Evolutionary conservation across 2,888 invertebrate genomes (phyloP), one percentile per base, ranked within the genome.

Genomic region (Hemaris fuciformis): DNA sequence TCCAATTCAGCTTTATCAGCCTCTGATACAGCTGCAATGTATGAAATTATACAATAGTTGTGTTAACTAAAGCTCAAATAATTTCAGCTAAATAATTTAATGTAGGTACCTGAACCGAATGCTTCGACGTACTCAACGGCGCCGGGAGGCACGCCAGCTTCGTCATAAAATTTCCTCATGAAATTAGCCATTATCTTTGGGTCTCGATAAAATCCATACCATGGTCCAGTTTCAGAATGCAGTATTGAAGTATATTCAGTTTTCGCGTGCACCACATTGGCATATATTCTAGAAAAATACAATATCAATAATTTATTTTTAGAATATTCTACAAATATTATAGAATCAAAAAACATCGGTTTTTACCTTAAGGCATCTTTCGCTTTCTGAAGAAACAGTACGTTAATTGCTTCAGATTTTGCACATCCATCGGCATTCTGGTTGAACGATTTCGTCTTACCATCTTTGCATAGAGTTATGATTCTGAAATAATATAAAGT

Each of bases 401-500:
- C 93, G 57, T 92, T 93, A 3, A 96, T 83, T 0, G 95, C 94
- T 83, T 97, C 97, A 57, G 96, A 94, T 56, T 96, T 93, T 0
- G 94, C 94, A 71, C 96, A 75, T 0, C 97, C 97, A 72, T 94
- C 91, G 1, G 95, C 96, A 56, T 94, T 90, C 43, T 94, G 94
- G 80, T 98, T 98, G 80, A 98, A 98, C 0, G 96, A 95, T 73
- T 96, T 96, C 77, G 97, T 98, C 65, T 93, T 93, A 0, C 98
- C 98, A 68, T 97, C 96, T 0, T 90, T 81, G n/a, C 97, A 95
- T 2, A 98, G 84, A 7, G 64, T 63, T 13, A 74, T 65, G 3
- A 67, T 66, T 61, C 81, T 82, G 69, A 25, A 76, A 70, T 23
- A n/a, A n/a, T n/a, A n/a, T n/a, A n/a, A n/a, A n/a, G 25, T 48